Evolutionary conservation across 2,888 invertebrate species (phyloP).

Genomic region (Achlya flavicornis): DNA sequence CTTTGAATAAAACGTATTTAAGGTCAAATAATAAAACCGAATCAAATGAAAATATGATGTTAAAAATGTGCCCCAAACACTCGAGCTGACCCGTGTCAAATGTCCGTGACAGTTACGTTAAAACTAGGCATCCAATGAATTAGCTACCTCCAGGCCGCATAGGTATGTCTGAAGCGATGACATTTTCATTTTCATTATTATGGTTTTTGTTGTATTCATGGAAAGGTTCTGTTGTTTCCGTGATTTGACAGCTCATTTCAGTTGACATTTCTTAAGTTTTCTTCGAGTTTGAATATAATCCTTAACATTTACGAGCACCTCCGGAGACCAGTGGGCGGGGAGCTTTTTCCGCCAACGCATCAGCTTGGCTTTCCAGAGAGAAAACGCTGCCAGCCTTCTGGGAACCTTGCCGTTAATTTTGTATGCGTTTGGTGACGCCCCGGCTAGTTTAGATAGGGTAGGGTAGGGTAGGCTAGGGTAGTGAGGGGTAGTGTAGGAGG

Average conservation of each 20-base stretch:
- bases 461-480: too few species aligned
- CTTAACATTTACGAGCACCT: too few species aligned
- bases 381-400: too few species aligned
- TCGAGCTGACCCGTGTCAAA: neutral
- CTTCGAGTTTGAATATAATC: neutral
- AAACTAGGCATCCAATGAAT: neutral
- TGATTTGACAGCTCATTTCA: slow-evolving; percentile 2
- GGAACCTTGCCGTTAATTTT: too few species aligned
- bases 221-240: neutral
- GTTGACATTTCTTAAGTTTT: neutral
- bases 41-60: neutral
- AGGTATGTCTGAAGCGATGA: neutral
- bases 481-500: too few species aligned
- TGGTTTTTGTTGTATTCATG: neutral
- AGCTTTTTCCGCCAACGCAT: too few species aligned
- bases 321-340: too few species aligned
- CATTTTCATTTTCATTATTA: neutral
- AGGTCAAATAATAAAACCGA: neutral
- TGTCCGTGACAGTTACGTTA: neutral
- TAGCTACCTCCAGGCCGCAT: neutral
- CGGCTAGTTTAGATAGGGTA: too few species aligned
- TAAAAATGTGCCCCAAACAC: neutral
- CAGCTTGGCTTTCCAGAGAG: too few species aligned
- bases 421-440: too few species aligned
- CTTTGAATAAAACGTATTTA: too few species aligned